Base-by-base conservation (phyloP, 2,797 vertebrate genomes). In the Spinibarbus caldwelli region DNA sequence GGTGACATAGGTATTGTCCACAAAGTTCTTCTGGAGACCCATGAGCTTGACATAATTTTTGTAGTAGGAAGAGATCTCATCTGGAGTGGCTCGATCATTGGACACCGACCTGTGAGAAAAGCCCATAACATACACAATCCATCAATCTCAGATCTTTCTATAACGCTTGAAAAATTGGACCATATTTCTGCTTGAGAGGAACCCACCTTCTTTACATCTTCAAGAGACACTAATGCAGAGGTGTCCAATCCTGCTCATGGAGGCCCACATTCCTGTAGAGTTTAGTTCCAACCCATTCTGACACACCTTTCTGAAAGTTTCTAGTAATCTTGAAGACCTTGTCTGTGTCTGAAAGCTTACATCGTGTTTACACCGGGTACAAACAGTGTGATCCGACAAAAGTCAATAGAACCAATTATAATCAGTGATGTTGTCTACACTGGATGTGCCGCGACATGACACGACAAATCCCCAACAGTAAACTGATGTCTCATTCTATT, bases 1-100 rank as follows among this genome's bases (percentile, higher is more conserved):
- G 4, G 97, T 99, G 87, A 99, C 96, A 0, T 98, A 98, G 76
- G 96, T 95, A 36, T 98, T 97, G 91, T 98, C 97, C 89, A 95
- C 94, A 94, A 99, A 99, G 91, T 98, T 98, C 90, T 99, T 98
- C 89, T 99, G 97, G 84, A 99, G 97, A 68, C 98, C 97, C 96
- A 97, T 99, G 80, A 97, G 93, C 93, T 98, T 99, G 80, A 99
- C 97, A 75, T 97, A 99, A 92, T 99, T 97, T 87, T 96, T 97
- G 89, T 99, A 99, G 90, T 99, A 99, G 47, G 96, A 96, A 77
- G 97, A 97, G 90, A 99, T 97, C 94, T 99, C 98, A 81, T 98
- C 98, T 68, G 98, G 97, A 84, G 96, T 97, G 79, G 98, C 98
- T 89, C 98, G 95, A 91, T 99, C 96, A 85, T 93, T 97, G 89